Evolutionary conservation across 2,113 vertebrate species (phyloP).

Genomic region (Psittacara wagleri): DNA sequence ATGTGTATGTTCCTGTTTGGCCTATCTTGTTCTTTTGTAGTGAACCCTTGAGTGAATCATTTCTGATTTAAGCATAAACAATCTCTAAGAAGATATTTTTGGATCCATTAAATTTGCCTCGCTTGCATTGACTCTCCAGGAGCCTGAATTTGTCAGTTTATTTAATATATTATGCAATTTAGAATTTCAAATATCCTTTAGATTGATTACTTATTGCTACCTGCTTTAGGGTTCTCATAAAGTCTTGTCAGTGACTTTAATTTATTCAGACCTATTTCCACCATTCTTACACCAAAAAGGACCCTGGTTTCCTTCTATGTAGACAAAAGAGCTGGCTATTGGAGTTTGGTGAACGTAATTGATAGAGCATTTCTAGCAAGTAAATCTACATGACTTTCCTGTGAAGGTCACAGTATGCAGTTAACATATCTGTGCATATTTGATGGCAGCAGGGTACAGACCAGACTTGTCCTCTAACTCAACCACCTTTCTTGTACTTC

Average conservation of each 20-base stretch:
- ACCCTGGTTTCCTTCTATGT: background rate
- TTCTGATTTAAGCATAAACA: background rate
- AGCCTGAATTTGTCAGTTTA: background rate
- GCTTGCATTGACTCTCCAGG: background rate
- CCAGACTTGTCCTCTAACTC: background rate
- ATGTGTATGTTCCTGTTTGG: background rate
- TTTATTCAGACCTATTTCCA: background rate
- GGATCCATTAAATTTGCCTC: background rate
- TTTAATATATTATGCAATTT: background rate
- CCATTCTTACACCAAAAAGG: background rate
- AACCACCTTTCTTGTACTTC: background rate
- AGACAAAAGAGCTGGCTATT: no score
- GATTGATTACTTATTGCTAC: background rate
- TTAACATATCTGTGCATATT: fast-evolving
- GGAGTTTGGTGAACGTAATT: background rate
- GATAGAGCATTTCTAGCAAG: background rate
- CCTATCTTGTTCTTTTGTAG: background rate
- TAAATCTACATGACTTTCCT: background rate
- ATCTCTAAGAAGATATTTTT: background rate
- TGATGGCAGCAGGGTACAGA: background rate
- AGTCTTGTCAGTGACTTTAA: background rate
- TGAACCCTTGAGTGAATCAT: fast-evolving
- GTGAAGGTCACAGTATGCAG: background rate
- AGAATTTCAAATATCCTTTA: background rate
- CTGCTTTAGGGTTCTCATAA: background rate